Evolutionary conservation across 2,888 invertebrate genomes (phyloP), one percentile per base, ranked within the genome.

Genomic region (Clostera curtula): DNA sequence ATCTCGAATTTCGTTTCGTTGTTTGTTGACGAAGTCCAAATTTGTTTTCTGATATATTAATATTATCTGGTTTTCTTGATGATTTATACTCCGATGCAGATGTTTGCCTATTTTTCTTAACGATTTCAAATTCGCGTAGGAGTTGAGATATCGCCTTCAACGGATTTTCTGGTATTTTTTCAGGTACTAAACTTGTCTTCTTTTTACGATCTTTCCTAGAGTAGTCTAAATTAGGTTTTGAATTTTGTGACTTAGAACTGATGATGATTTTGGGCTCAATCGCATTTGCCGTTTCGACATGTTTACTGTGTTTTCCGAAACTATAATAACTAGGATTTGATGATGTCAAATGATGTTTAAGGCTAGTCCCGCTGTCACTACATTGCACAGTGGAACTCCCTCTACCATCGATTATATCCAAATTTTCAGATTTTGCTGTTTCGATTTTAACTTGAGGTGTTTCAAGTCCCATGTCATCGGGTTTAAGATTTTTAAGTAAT

Each of bases 81-180:
- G 31, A 5, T 37, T 57, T 72, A 3, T 29, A 16, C 12, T 69
- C 71, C 7, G 24, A 21, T 3, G 46, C 27, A n/a, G 34, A 30
- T 33, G 54, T 73, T 11, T 56, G 52, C 38, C 58, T 62, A n/a
- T 36, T 59, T 36, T 67, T 74, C 49, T 75, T 70, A 5, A 72
- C 68, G 31, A 60, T 65, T 19, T 80, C 76, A 29, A 80, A 64
- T 43, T 76, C 70, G 23, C 71, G 71, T 15, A 80, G 51, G 20
- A 82, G 39, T 46, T 77, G 72, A 13, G 80, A 75, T 44, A 82
- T 77, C 10, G 77, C 73, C 56, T 68, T 72, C 14, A 80, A 51
- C 11, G 82, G 75, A 43, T 74, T 74, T 6, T 73, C 67, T 12
- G 49, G 26, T 6, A 43, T 29, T 45, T 59, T 70, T n/a, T n/a